These are phyloP conservation scores for Bombus ignitus DNA, from an alignment of 1,140 invertebrate genomes.

Conservation along the genomic window DNA sequence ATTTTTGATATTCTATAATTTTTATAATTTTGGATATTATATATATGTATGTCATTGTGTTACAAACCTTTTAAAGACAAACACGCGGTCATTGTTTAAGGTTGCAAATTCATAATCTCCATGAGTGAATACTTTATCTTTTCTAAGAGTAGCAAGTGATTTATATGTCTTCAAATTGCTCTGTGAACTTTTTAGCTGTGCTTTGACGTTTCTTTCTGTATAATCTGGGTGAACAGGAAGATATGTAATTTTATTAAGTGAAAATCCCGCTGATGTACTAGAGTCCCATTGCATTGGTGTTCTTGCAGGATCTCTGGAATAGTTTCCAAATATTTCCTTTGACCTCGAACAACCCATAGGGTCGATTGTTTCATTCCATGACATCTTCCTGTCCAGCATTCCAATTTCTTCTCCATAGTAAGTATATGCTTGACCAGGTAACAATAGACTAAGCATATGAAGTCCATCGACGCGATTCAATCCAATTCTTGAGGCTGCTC, in stretches of 20 bases:
- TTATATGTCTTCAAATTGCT: slow-evolving; percentile 84
- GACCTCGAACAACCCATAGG: slow-evolving; percentile 82
- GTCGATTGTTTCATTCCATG: slow-evolving; percentile 84
- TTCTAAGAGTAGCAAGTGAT: slow-evolving; percentile 77
- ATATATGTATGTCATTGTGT: not conserved
- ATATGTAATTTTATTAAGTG: slow-evolving; percentile 85
- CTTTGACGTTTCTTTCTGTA: slow-evolving; percentile 81
- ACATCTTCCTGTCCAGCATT: slow-evolving; percentile 85
- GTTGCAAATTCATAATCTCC: slow-evolving; percentile 77
- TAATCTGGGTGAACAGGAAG: slow-evolving; percentile 86
- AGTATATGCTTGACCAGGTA: slow-evolving; percentile 89
- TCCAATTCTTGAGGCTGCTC: slow-evolving; percentile 85
- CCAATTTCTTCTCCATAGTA: slow-evolving; percentile 91
- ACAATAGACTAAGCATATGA: slow-evolving; percentile 87
- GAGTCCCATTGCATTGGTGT: slow-evolving; percentile 90
- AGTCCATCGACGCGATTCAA: slow-evolving; percentile 86
- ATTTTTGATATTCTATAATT: too few relatives aligned
- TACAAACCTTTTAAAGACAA: slow-evolving; percentile 80
- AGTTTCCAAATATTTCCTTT: slow-evolving; percentile 77
- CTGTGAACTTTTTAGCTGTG: slow-evolving; percentile 73
- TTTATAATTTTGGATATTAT: too few relatives aligned
- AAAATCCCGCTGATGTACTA: slow-evolving; percentile 85
- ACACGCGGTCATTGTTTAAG: slow-evolving; percentile 76
- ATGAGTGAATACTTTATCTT: slow-evolving; percentile 74
- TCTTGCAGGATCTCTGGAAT: slow-evolving; percentile 84